Evolutionary conservation across 35 echinoderm and acorn worm species (phyloP).

Genomic region (Lytechinus variegatus): DNA sequence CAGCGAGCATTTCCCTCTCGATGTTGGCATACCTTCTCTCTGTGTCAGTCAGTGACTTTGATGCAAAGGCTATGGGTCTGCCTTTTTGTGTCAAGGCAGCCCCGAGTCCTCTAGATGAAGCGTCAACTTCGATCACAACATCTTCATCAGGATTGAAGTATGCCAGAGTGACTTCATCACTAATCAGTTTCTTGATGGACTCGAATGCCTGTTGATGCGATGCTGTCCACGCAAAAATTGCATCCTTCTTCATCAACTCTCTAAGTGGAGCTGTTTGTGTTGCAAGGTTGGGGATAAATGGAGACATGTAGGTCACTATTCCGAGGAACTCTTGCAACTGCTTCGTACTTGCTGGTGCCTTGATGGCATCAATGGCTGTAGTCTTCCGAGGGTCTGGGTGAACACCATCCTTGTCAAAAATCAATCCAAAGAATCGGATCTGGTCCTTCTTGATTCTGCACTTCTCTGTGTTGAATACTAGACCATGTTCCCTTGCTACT

Average conservation of each 20-base stretch:
- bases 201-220: constrained; percentile 61
- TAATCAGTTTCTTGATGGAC: constrained; percentile 58
- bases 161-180: background rate
- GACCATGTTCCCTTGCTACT: no score
- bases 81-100: constrained; percentile 28
- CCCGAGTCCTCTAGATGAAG: constrained; percentile 37
- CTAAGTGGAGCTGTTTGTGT: constrained; percentile 41
- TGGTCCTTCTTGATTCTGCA: no score
- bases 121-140: constrained; percentile 33
- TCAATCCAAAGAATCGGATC: no score
- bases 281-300: constrained; percentile 57
- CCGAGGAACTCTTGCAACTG: constrained; percentile 61
- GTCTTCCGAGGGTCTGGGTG: constrained; percentile 50
- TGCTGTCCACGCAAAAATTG: background rate
- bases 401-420: constrained; percentile 50
- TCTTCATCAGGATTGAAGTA: constrained; percentile 31
- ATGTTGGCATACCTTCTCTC: constrained; percentile 68
- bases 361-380: constrained; percentile 36
- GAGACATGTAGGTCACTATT: constrained; percentile 55
- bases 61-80: constrained; percentile 58
- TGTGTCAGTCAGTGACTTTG: constrained; percentile 54
- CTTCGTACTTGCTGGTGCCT: constrained; percentile 5
- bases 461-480: no score
- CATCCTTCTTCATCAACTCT: constrained; percentile 56
- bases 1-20: constrained; percentile 65